Percentiles rank a stretch among this genome's conserved stretches.
Evolutionary conservation across 2,888 invertebrate genomes (phyloP).

Genomic region (Beris morrisii): DNA sequence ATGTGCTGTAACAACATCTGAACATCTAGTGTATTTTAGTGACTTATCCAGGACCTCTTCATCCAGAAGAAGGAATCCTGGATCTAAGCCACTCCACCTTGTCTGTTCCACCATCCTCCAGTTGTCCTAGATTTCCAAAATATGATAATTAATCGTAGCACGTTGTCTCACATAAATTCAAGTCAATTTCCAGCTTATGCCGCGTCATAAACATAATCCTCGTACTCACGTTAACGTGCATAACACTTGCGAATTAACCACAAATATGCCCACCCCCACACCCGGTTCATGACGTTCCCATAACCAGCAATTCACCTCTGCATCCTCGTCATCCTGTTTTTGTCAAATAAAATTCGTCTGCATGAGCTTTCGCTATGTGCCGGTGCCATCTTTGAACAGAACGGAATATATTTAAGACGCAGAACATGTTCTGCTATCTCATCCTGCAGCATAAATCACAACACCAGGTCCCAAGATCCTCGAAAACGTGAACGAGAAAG

Average conservation of each 20-base stretch:
- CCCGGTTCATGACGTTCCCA: constrained; percentile 17
- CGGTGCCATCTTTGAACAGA: constrained; percentile 7
- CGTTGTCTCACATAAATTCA: too few species aligned
- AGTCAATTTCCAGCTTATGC: too few species aligned
- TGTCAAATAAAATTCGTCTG: constrained; percentile 16
- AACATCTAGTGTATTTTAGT: too few species aligned
- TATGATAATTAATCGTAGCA: too few species aligned
- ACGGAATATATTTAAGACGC: constrained; percentile 30
- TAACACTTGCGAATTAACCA: constrained; percentile 23
- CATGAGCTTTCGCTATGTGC: constrained; percentile 2
- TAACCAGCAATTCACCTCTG: constrained; percentile 17
- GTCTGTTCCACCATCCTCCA: too few species aligned
- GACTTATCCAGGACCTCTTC: too few species aligned
- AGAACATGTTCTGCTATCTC: constrained; percentile 27
- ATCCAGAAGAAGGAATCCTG: too few species aligned
- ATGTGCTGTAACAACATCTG: too few species aligned
- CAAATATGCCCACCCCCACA: background rate
- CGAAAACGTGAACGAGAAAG: constrained; percentile 13
- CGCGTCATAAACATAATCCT: too few species aligned
- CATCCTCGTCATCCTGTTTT: constrained; percentile 25
- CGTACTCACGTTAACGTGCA: constrained; percentile 25
- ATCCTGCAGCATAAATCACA: constrained; percentile 28
- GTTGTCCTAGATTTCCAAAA: too few species aligned
- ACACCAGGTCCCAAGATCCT: background rate
- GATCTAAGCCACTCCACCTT: too few species aligned